A percentile compares a stretch with the other conserved stretches of the same genome.
Evolutionary conservation across 2,888 invertebrate species (phyloP).

Genomic region (Anodontia alba): DNA sequence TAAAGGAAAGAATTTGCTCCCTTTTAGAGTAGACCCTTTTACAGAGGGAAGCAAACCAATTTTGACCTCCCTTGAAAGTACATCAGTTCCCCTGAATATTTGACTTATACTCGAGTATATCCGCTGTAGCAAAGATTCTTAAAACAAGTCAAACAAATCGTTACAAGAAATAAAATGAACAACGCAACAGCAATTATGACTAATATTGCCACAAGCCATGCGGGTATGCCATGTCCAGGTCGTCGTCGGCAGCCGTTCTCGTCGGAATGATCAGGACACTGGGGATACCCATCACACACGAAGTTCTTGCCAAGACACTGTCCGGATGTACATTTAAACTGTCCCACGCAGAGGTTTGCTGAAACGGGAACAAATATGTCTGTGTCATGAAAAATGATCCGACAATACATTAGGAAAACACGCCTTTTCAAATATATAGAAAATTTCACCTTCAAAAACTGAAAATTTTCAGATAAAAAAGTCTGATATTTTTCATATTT

Average conservation of each 20-base stretch:
- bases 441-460: too few relatives aligned
- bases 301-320: not conserved
- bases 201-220: not conserved
- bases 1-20: too few relatives aligned
- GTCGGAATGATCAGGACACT: constrained; percentile 14
- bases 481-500: too few relatives aligned
- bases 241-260: not conserved
- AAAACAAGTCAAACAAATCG: not conserved
- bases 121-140: not conserved
- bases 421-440: too few relatives aligned
- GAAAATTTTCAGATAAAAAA: too few relatives aligned
- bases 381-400: not conserved
- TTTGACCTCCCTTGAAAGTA: too few relatives aligned
- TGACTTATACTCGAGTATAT: not conserved
- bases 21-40: too few relatives aligned
- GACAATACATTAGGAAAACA: not conserved
- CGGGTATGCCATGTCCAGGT: not conserved
- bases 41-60: too few relatives aligned
- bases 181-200: not conserved
- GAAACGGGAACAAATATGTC: not conserved
- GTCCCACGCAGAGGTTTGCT: not conserved
- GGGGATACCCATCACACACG: not conserved
- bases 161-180: constrained; percentile 1
- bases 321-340: constrained; percentile 7
- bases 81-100: too few relatives aligned